Evolutionary conservation across 2,113 vertebrate genomes (phyloP).

Genomic region (Poecile atricapillus): DNA sequence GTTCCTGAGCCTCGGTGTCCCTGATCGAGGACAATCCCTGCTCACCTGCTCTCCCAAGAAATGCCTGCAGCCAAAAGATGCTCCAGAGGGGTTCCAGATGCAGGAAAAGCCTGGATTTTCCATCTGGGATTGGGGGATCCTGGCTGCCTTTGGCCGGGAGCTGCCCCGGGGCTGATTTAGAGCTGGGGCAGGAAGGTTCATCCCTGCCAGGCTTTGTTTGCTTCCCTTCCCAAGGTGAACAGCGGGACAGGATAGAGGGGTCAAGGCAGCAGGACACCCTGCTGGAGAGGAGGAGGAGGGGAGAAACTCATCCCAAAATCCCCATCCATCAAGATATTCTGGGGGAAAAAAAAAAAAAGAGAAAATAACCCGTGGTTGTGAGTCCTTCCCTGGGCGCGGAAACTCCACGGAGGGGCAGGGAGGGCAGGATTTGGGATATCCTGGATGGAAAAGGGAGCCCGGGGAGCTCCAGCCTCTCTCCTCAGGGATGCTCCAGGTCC

Average conservation of each 20-base stretch:
- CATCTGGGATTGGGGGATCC: fast-evolving
- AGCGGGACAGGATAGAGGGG: background rate
- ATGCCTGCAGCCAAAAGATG: fast-evolving
- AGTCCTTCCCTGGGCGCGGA: background rate
- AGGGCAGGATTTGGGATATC: background rate
- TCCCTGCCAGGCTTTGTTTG: background rate
- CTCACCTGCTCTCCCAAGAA: background rate
- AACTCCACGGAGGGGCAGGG: background rate
- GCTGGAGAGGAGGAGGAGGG: background rate
- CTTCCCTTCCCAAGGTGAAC: background rate
- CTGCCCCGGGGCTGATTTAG: background rate
- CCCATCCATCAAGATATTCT: background rate
- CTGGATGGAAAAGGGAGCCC: no score
- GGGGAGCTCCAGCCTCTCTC: background rate
- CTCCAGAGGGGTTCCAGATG: background rate
- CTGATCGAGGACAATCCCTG: background rate
- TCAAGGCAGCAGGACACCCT: background rate
- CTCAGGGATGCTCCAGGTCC: background rate
- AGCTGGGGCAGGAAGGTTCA: background rate
- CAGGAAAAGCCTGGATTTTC: background rate
- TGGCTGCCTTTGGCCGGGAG: background rate
- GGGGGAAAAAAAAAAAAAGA: background rate
- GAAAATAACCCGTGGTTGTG: background rate
- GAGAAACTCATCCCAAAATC: background rate
- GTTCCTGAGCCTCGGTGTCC: fast-evolving